Percentiles rank a stretch among this genome's conserved stretches.
Conservation (phyloP, 2,888 invertebrate species). For the Andrena minutula region DNA sequence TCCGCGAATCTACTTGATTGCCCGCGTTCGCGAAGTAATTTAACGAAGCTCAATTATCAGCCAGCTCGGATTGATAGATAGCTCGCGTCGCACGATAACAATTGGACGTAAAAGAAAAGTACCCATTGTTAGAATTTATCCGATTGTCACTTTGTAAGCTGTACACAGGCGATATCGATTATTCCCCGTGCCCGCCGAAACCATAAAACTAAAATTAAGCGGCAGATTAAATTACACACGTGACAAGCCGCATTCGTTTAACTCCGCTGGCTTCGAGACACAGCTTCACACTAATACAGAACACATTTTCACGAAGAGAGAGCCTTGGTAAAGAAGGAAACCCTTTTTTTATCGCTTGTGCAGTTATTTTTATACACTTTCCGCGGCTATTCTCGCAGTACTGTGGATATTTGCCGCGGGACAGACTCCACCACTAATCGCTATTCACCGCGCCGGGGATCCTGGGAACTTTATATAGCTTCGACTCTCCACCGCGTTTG, state of each 20-base stretch:
- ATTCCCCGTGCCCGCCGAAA: constrained; percentile 13
- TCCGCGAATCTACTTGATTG: too few relatives aligned
- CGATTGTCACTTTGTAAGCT: neutral
- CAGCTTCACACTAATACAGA: neutral
- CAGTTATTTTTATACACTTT: neutral
- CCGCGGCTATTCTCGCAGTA: neutral
- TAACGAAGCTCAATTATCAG: too few relatives aligned
- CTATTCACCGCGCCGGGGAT: neutral
- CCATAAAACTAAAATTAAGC: constrained; percentile 27
- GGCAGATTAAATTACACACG: constrained; percentile 26
- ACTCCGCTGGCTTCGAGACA: constrained; percentile 11
- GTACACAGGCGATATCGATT: constrained; percentile 14
- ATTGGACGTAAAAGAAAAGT: too few relatives aligned
- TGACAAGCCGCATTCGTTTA: constrained; percentile 1
- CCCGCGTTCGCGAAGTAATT: too few relatives aligned
- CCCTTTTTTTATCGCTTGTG: neutral
- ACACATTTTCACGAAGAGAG: neutral
- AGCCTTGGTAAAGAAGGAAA: neutral
- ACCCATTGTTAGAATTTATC: too few relatives aligned
- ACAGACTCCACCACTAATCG: neutral
- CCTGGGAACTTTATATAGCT: constrained; percentile 8
- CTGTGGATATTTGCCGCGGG: neutral
- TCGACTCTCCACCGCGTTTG: neutral
- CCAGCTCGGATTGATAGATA: too few relatives aligned
- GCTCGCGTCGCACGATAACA: too few relatives aligned